Evolutionary conservation across 2,888 invertebrate species (phyloP), one percentile per base, ranked within the genome.

Genomic region (Piscicola geometra): DNA sequence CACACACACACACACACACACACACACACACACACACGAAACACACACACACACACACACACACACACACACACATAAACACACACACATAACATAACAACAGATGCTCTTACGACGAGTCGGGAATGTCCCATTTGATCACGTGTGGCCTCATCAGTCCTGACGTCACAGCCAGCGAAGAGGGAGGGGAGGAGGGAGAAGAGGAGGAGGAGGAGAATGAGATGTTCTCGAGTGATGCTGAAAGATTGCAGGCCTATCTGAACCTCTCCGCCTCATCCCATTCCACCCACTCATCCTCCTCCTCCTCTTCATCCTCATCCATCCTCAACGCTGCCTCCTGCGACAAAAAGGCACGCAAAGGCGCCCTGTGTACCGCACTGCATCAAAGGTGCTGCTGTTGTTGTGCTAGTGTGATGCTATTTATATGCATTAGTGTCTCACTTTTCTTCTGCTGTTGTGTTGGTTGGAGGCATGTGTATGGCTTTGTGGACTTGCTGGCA

Each of bases 91-190:
- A 41, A 41, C 33, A 12, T 21, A 25, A 18, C 1, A 3, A 60
- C 78, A 85, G 85, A 76, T 86, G 85, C 80, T 84, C 86, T 0
- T 86, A 85, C 83, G 85, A 86, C 80, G 86, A 86, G 79, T 85
- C 85, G 80, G 83, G 83, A 41, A 83, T 85, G 68, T 83, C 83
- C 9, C 85, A 85, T 77, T 82, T 85, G 82, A 84, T 86, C 71
- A 84, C 85, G 2, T 86, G 85, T 81, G 85, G 85, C 41, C 82
- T 85, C 67, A 83, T 84, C 72, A 83, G 82, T 75, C 84, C 83
- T 21, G 84, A 84, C 47, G 82, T 82, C 60, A 75, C 76, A 56
- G 15, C 60, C 25, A 32, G 30, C 21, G 71, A 71, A 28, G 71
- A 71, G 25, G 71, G 9, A 3, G 67, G 30, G 32, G 67, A 71